Conservation (phyloP, 2,888 invertebrate genomes). For the Gymnocheta viridis region DNA sequence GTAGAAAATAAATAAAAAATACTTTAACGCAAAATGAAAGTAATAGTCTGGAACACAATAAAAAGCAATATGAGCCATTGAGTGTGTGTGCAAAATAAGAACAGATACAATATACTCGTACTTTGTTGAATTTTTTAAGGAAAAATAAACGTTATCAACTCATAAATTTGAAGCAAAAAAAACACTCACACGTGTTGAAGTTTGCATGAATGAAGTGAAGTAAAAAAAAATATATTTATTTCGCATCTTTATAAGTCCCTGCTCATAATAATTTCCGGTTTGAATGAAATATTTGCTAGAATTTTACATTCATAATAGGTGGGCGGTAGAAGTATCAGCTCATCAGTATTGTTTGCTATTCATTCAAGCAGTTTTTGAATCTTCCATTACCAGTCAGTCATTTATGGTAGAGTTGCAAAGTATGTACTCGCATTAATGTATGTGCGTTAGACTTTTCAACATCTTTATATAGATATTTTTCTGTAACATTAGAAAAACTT, state of each 20-base stretch:
- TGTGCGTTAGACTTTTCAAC: no score
- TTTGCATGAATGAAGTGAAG: not conserved
- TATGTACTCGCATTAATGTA: no score
- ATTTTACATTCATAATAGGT: not conserved
- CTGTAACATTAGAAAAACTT: constrained; percentile 36
- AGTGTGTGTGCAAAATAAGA: not conserved
- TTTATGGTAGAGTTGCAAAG: constrained; percentile 24
- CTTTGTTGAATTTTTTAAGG: not conserved
- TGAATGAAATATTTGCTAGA: constrained; percentile 8
- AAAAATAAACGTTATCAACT: constrained; percentile 12
- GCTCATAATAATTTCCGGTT: constrained; percentile 52
- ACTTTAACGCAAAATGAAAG: constrained; percentile 29
- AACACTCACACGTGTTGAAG: constrained; percentile 29
- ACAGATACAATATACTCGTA: not conserved
- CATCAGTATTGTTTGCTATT: constrained; percentile 32
- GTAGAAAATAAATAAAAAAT: constrained; percentile 5
- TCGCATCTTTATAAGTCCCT: constrained; percentile 6
- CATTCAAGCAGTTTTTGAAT: constrained; percentile 28
- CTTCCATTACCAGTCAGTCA: constrained; percentile 32
- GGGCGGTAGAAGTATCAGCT: not conserved
- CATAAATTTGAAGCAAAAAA: not conserved
- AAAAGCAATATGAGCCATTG: not conserved
- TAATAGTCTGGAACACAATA: constrained; percentile 47
- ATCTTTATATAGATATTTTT: no score
- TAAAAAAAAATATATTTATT: constrained; percentile 18